Evolutionary conservation across 2,888 invertebrate species (phyloP).

Genomic region (Tipula helvola): DNA sequence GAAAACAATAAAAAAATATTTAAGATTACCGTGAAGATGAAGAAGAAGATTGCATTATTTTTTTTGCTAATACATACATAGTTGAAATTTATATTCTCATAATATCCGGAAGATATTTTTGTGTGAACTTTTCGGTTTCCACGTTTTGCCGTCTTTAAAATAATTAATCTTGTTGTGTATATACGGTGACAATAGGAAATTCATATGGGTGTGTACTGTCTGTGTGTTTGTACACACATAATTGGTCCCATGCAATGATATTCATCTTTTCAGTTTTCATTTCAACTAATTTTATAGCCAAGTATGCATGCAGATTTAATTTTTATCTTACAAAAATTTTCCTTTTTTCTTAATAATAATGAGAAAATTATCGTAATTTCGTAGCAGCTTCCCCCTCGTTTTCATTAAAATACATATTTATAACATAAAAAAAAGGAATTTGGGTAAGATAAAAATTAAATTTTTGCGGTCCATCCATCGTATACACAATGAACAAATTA

Average conservation of each 20-base stretch:
- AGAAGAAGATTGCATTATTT: neutral
- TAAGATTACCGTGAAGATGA: neutral
- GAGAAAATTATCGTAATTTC: neutral
- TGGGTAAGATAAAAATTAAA: neutral
- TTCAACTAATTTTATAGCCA: neutral
- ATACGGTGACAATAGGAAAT: neutral
- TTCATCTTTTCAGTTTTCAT: neutral
- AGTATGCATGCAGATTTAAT: neutral
- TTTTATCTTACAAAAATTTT: neutral
- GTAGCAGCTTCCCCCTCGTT: neutral
- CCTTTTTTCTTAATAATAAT: neutral
- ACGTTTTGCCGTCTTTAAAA: neutral
- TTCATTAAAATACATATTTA: too few relatives aligned
- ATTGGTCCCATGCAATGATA: neutral
- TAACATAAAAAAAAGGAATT: neutral
- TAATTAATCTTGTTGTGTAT: neutral
- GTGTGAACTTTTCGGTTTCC: neutral
- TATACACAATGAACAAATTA: neutral
- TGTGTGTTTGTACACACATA: neutral
- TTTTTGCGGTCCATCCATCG: neutral
- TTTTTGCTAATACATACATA: neutral
- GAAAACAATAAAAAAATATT: neutral
- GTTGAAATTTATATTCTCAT: neutral
- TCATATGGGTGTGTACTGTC: neutral
- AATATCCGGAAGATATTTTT: neutral